Evolutionary conservation across 2,113 vertebrate species (phyloP).

Genomic region (Perca fluviatilis): DNA sequence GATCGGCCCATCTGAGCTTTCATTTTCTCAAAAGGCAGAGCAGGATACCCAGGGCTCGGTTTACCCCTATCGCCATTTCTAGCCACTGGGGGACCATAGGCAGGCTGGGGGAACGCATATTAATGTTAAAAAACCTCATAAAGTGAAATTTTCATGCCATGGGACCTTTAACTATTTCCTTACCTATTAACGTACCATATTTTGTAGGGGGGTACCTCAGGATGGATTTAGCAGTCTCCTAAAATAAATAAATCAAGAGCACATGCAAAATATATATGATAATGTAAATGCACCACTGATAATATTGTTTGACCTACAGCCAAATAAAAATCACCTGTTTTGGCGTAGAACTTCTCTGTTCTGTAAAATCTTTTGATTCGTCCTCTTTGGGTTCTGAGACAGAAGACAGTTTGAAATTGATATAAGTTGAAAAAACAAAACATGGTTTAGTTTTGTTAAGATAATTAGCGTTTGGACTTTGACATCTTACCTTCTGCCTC

Average conservation of each 20-base stretch:
- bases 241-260: slow-evolving; percentile 6
- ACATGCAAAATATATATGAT: neutral
- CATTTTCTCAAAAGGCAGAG: too few species aligned
- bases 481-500: slow-evolving; percentile 70
- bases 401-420: slow-evolving; percentile 6
- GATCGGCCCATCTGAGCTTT: too few species aligned
- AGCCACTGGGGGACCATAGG: too few species aligned
- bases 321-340: slow-evolving; percentile 64
- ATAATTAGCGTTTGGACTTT: neutral
- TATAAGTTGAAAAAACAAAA: neutral
- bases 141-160: too few species aligned
- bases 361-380: slow-evolving; percentile 32
- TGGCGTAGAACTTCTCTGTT: slow-evolving; percentile 60
- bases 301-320: neutral
- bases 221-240: slow-evolving; percentile 71
- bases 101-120: too few species aligned
- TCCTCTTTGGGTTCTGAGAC: slow-evolving; percentile 32
- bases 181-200: slow-evolving; percentile 52
- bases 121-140: too few species aligned
- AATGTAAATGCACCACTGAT: neutral
- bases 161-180: too few species aligned
- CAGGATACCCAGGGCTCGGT: too few species aligned
- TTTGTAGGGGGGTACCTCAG: slow-evolving; percentile 50
- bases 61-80: too few species aligned
- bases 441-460: neutral